Evolutionary conservation across 2,888 invertebrate species (phyloP).

Genomic region (Osedax frankpressi): DNA sequence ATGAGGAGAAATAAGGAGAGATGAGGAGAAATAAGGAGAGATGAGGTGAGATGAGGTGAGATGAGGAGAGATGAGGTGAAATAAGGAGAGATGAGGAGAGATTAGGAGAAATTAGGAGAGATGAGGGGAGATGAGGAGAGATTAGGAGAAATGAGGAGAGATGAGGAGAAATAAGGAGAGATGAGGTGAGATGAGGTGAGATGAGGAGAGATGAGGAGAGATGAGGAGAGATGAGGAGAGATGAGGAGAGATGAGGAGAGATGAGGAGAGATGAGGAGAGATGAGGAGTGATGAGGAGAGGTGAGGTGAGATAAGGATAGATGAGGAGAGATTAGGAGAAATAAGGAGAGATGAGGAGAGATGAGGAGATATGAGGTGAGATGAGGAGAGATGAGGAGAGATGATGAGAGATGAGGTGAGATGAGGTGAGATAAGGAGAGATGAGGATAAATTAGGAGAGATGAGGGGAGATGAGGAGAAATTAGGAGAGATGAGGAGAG

Average conservation of each 20-base stretch:
- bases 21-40: no score
- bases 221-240: not conserved
- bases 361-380: not conserved
- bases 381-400: not conserved
- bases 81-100: no score
- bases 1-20: no score
- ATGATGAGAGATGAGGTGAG: no score
- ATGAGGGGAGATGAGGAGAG: no score
- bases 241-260: not conserved
- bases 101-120: no score
- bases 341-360: slow-evolving; percentile 1
- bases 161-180: no score
- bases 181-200: no score
- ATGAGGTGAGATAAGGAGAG: not conserved
- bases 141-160: no score
- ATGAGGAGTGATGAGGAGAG: not conserved
- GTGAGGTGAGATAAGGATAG: not conserved
- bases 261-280: not conserved
- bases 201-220: not conserved
- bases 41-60: not conserved
- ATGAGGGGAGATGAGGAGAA: not conserved
- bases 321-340: not conserved
- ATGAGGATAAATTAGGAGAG: not conserved
- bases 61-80: not conserved
- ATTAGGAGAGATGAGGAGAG: not conserved